phyloP scores from a whole-genome alignment of 2,113 vertebrate species.

The Propithecus coquereli region DNA sequence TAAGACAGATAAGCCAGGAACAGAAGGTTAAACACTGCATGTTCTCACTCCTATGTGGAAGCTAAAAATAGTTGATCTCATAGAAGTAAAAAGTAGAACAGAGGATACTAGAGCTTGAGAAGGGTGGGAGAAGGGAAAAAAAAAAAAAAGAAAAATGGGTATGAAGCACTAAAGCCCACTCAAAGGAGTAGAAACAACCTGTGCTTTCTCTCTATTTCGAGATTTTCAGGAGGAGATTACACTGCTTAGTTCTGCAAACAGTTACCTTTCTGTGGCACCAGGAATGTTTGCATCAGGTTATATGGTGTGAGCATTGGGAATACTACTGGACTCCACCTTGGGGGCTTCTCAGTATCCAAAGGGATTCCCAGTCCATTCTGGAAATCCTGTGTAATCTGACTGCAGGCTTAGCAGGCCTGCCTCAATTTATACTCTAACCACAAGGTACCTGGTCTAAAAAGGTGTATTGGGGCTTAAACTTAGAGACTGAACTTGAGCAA shows the following conservation, averaged over 20 bases:
- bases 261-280: slow-evolving; percentile 76
- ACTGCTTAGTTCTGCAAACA: slow-evolving; percentile 76
- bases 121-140: too few species aligned
- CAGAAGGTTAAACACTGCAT: too few species aligned
- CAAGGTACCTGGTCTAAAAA: slow-evolving; percentile 56
- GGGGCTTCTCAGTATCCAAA: neutral
- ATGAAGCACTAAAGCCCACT: slow-evolving; percentile 80
- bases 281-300: slow-evolving; percentile 71
- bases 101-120: too few species aligned
- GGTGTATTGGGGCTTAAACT: slow-evolving; percentile 52
- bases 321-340: neutral
- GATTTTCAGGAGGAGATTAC: slow-evolving; percentile 81
- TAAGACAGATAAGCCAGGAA: too few species aligned
- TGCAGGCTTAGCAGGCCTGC: neutral
- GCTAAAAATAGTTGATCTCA: too few species aligned
- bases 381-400: neutral
- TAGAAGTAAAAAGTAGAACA: too few species aligned
- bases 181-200: slow-evolving; percentile 72
- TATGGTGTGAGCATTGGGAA: neutral
- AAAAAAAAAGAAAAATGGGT: slow-evolving; percentile 73
- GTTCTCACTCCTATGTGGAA: too few species aligned
- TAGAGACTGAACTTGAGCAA: slow-evolving; percentile 53
- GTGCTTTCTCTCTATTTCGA: slow-evolving; percentile 77
- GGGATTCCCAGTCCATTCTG: neutral
- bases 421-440: slow-evolving; percentile 1